A percentile compares a stretch with the other conserved stretches of the same genome.
These are phyloP conservation scores for Brachyalestes nurse DNA, from an alignment of 2,797 vertebrate genomes.

Conservation along the genomic window DNA sequence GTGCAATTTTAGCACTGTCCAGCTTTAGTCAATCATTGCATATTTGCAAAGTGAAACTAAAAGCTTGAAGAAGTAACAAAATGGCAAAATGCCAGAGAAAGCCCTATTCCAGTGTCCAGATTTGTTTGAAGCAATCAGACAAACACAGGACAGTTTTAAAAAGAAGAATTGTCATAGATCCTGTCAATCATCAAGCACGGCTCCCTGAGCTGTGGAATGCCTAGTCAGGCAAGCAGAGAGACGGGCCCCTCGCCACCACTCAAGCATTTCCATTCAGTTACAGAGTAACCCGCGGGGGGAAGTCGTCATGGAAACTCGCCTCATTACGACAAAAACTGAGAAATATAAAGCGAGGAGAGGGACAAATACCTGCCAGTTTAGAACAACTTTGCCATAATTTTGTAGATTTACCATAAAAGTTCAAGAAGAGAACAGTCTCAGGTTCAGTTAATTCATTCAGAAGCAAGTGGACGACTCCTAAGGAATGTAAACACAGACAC, in stretches of 20 bases:
- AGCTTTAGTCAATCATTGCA: not conserved
- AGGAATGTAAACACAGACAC: not conserved
- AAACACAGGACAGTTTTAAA: constrained; percentile 22
- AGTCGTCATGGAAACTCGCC: constrained; percentile 78
- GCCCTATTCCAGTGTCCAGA: not conserved
- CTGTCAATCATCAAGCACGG: constrained; percentile 62
- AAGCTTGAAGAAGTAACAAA: too few relatives aligned
- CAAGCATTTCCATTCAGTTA: constrained; percentile 80
- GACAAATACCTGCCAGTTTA: constrained; percentile 58
- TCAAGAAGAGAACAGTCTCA: constrained; percentile 18
- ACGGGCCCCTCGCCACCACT: constrained; percentile 47
- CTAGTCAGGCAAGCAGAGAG: constrained; percentile 59
- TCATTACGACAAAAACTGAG: constrained; percentile 69
- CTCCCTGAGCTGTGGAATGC: constrained; percentile 55
- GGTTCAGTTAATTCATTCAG: not conserved
- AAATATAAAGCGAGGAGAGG: constrained; percentile 62
- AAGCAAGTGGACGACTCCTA: constrained; percentile 4
- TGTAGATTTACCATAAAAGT: constrained; percentile 25
- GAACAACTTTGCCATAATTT: constrained; percentile 51
- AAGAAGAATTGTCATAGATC: constrained; percentile 42
- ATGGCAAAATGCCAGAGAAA: not conserved
- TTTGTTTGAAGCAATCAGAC: not conserved
- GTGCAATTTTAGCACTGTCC: not conserved
- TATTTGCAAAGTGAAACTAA: too few relatives aligned
- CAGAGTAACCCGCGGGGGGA: constrained; percentile 75